These are phyloP conservation scores for Aeoliscus strigatus DNA, from an alignment of 2,797 vertebrate species.

Conservation along the genomic window DNA sequence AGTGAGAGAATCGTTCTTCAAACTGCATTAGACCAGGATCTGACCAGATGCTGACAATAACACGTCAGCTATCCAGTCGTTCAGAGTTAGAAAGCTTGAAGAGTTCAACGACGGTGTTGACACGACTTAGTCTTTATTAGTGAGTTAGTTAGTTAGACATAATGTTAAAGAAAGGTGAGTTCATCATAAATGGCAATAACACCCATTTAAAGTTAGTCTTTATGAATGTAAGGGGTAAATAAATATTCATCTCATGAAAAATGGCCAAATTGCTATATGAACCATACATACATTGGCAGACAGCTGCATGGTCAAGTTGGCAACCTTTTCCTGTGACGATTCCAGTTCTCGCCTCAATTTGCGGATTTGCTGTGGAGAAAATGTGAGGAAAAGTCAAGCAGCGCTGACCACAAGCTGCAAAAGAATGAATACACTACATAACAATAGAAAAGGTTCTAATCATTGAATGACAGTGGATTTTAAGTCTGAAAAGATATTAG, in stretches of 20 bases:
- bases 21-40: too few relatives aligned
- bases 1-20: too few relatives aligned
- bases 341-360: slow-evolving; percentile 92
- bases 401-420: background rate
- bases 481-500: too few relatives aligned
- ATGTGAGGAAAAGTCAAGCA: slow-evolving; percentile 1
- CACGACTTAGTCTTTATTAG: too few relatives aligned
- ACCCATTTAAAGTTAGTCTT: too few relatives aligned
- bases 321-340: slow-evolving; percentile 96
- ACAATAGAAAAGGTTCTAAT: background rate
- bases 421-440: background rate
- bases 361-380: slow-evolving; percentile 88
- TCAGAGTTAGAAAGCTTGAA: too few relatives aligned
- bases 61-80: too few relatives aligned
- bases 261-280: background rate
- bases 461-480: slow-evolving; percentile 1
- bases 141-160: too few relatives aligned
- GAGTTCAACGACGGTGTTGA: too few relatives aligned
- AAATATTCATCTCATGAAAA: background rate
- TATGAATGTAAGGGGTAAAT: background rate
- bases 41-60: too few relatives aligned
- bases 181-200: too few relatives aligned
- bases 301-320: slow-evolving; percentile 89
- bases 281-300: slow-evolving; percentile 88
- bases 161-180: too few relatives aligned